These are phyloP conservation scores for Choloepus hoffmanni DNA, from an alignment of 2,113 vertebrate species.

Conservation along the genomic window DNA sequence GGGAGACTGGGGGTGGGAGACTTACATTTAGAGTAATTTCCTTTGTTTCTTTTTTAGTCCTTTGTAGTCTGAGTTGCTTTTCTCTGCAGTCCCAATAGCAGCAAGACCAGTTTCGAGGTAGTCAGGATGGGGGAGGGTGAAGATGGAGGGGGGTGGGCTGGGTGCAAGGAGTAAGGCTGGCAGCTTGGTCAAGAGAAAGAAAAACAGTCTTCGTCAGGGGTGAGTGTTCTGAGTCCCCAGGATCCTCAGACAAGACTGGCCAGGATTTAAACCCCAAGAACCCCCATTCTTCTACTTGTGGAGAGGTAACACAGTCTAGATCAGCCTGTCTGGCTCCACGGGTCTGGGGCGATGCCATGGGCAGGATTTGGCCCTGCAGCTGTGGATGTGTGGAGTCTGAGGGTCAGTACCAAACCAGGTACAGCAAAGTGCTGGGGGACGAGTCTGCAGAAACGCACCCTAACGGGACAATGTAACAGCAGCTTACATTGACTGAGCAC, in stretches of 20 bases:
- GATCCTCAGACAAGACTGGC: not conserved
- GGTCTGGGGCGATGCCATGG: not conserved
- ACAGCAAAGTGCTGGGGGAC: not conserved
- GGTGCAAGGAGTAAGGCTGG: no score
- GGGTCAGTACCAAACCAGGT: not conserved
- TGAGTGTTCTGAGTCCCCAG: not conserved
- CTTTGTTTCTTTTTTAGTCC: no score
- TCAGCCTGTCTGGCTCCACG: not conserved
- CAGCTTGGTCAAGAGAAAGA: no score
- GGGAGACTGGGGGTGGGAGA: no score
- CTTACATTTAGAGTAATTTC: no score
- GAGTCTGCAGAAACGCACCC: not conserved
- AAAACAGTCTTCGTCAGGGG: no score
- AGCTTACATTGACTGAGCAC: not conserved
- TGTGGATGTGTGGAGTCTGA: not conserved
- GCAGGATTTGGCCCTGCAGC: not conserved
- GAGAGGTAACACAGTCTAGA: rapidly evolving
- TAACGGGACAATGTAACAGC: not conserved
- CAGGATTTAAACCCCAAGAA: not conserved
- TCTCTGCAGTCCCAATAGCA: no score
- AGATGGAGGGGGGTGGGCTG: no score
- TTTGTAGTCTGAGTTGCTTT: no score
- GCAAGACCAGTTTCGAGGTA: no score
- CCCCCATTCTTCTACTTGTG: not conserved
- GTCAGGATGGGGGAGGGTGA: no score